These are phyloP conservation scores for Uloborus diversus DNA, from an alignment of 1,140 invertebrate genomes.

Conservation along the genomic window DNA sequence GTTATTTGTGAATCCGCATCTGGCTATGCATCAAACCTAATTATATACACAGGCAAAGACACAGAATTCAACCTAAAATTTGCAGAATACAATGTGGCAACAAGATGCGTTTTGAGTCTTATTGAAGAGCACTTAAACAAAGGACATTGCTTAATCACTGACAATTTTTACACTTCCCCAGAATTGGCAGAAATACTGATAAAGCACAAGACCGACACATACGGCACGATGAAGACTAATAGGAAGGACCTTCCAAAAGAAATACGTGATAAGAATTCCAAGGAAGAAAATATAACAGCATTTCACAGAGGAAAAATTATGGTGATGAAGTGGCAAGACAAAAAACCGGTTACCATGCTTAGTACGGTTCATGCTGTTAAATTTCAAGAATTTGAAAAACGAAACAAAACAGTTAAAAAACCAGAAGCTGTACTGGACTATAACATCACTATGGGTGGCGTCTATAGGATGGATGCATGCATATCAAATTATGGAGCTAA, in stretches of 20 bases:
- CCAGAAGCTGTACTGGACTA: too few relatives aligned
- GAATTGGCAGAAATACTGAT: background rate
- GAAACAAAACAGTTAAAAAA: too few relatives aligned
- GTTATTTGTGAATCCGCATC: background rate
- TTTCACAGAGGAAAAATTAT: background rate
- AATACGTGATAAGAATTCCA: background rate
- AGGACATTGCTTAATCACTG: slow-evolving; percentile 8
- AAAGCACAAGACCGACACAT: background rate
- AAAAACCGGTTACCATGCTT: background rate
- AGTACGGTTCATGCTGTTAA: background rate
- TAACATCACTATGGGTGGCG: too few relatives aligned
- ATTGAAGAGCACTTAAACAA: background rate
- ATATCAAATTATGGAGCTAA: too few relatives aligned
- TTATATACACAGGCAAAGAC: background rate
- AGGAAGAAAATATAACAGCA: background rate
- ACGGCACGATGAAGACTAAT: background rate
- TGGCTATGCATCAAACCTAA: background rate
- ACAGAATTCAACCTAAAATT: background rate
- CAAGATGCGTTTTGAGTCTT: background rate
- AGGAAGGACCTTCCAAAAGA: background rate
- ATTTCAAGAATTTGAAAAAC: too few relatives aligned
- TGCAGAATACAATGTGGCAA: background rate
- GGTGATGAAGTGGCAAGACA: background rate
- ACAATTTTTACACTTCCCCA: background rate
- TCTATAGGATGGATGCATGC: too few relatives aligned